A percentile compares a stretch with the other conserved stretches of the same genome.
phyloP scores from a whole-genome alignment of 2,113 vertebrate species.

The Calidris pygmaea region DNA sequence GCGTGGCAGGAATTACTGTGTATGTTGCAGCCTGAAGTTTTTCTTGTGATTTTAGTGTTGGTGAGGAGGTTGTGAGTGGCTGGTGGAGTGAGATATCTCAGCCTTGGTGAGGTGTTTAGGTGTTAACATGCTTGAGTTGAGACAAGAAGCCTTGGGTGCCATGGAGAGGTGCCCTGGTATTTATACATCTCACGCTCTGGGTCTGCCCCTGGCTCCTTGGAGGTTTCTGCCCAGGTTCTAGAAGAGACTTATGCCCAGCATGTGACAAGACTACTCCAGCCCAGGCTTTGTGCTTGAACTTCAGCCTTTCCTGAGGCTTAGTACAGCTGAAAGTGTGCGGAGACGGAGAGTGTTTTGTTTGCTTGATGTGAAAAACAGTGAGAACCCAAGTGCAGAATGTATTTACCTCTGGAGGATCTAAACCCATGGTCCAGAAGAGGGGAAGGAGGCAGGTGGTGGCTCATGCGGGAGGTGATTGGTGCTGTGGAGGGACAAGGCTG shows the following conservation, averaged over 20 bases:
- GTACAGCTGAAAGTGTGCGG: not conserved
- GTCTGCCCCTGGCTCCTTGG: accelerated
- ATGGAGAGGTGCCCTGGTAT: not conserved
- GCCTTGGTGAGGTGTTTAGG: not conserved
- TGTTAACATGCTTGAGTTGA: not conserved
- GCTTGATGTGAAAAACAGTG: not conserved
- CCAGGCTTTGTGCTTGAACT: not conserved
- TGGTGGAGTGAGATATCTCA: not conserved
- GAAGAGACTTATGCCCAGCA: not conserved
- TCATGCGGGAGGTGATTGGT: not conserved
- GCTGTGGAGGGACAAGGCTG: accelerated
- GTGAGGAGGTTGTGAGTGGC: not conserved
- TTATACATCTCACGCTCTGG: not conserved
- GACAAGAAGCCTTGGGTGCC: not conserved
- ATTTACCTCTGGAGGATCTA: not conserved
- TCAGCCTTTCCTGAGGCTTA: not conserved
- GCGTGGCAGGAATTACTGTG: not conserved
- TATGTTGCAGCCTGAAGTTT: not conserved
- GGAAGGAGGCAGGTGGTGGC: not conserved
- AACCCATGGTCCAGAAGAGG: accelerated
- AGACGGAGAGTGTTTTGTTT: not conserved
- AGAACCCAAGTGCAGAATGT: not conserved
- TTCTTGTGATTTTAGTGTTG: not conserved
- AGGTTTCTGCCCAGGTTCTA: not conserved
- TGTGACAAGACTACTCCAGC: not conserved